Evolutionary conservation across 1,140 invertebrate genomes (phyloP).

Genomic region (Lepidurus packardi): DNA sequence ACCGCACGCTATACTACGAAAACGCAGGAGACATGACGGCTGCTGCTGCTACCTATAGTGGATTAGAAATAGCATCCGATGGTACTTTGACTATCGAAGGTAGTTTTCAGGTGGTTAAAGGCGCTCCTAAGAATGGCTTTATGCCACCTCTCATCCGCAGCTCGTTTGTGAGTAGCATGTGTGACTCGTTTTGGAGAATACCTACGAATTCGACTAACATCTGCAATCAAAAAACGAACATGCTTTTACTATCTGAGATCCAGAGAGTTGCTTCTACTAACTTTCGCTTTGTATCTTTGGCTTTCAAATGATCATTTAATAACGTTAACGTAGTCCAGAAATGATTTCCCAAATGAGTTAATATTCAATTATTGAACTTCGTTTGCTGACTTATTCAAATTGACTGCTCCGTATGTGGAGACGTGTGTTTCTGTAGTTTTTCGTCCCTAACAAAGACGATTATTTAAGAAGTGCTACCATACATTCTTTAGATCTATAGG

Average conservation of each 20-base stretch:
- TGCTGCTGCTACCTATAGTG: background rate
- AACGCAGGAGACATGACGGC: background rate
- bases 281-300: too few species aligned
- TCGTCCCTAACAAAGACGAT: too few species aligned
- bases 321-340: too few species aligned
- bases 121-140: background rate
- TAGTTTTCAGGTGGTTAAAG: background rate
- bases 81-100: background rate
- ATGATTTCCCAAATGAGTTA: too few species aligned
- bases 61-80: background rate
- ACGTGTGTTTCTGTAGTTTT: too few species aligned
- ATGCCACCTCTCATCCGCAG: background rate
- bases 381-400: too few species aligned
- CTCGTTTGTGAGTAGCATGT: background rate
- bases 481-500: too few species aligned
- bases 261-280: background rate
- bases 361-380: too few species aligned
- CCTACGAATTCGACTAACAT: background rate
- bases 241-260: background rate
- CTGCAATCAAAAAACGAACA: background rate
- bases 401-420: too few species aligned
- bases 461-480: too few species aligned
- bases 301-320: too few species aligned
- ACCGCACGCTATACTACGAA: background rate
- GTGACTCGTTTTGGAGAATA: background rate